These are phyloP conservation scores for Meloe dianella DNA, from an alignment of 2,888 invertebrate species.

Conservation along the genomic window DNA sequence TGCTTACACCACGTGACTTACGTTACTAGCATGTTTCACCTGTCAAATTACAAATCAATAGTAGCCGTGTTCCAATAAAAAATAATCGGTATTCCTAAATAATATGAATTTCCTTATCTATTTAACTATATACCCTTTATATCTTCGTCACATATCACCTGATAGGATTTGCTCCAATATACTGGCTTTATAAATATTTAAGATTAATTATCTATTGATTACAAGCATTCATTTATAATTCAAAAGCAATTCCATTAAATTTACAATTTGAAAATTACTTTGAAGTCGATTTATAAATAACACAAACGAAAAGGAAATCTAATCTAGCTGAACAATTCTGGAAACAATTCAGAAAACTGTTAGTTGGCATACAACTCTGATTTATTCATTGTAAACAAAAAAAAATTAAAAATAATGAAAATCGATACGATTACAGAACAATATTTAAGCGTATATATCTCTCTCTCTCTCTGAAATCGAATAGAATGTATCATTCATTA, in stretches of 20 bases:
- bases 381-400: neutral
- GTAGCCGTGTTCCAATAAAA: too few relatives aligned
- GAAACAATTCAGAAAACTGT: neutral
- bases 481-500: slow-evolving; percentile 29
- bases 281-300: neutral
- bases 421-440: neutral
- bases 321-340: neutral
- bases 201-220: neutral
- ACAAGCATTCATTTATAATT: neutral
- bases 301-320: neutral
- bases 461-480: slow-evolving; percentile 28
- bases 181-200: neutral
- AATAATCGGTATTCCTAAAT: too few relatives aligned
- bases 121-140: too few relatives aligned
- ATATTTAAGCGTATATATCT: neutral
- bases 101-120: too few relatives aligned
- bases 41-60: too few relatives aligned
- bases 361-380: neutral
- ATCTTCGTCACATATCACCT: too few relatives aligned
- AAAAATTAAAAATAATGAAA: neutral
- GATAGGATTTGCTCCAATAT: too few relatives aligned
- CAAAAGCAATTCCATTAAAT: neutral
- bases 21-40: too few relatives aligned
- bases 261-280: neutral
- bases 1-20: too few relatives aligned